Conservation (phyloP, 2,113 vertebrate species). For the Psammodynastes pulverulentus region DNA sequence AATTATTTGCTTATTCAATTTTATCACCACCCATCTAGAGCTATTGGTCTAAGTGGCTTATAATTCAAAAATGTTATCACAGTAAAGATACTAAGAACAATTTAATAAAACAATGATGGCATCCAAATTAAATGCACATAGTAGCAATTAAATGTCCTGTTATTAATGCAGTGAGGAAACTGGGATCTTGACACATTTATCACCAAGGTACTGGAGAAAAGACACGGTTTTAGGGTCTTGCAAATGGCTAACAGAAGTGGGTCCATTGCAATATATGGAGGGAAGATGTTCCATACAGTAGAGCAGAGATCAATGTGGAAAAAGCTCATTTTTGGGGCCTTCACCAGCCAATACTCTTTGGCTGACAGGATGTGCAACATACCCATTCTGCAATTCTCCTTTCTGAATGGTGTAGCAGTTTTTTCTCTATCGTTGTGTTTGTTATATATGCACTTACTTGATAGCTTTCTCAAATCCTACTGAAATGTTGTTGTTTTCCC, state of each 20-base stretch:
- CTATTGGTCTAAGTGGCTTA: neutral
- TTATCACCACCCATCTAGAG: neutral
- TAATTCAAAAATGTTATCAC: neutral
- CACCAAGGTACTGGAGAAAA: neutral
- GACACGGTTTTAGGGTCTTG: neutral
- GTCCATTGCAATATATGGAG: neutral
- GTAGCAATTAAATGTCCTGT: neutral
- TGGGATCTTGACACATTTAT: neutral
- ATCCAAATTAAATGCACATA: neutral
- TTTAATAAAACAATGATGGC: neutral
- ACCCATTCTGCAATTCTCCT: neutral
- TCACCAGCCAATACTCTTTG: neutral
- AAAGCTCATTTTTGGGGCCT: neutral
- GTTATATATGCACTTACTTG: neutral
- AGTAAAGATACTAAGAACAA: neutral
- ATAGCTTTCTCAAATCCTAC: rapidly evolving
- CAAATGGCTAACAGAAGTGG: neutral
- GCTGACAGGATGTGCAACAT: neutral
- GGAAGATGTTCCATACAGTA: neutral
- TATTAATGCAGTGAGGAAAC: neutral
- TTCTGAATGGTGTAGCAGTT: neutral
- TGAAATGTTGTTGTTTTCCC: rapidly evolving
- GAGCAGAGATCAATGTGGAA: neutral
- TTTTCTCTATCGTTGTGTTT: neutral
- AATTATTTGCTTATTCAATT: neutral